Base-by-base conservation (phyloP, 2,797 vertebrate genomes). In the Sebastes iracundus region DNA sequence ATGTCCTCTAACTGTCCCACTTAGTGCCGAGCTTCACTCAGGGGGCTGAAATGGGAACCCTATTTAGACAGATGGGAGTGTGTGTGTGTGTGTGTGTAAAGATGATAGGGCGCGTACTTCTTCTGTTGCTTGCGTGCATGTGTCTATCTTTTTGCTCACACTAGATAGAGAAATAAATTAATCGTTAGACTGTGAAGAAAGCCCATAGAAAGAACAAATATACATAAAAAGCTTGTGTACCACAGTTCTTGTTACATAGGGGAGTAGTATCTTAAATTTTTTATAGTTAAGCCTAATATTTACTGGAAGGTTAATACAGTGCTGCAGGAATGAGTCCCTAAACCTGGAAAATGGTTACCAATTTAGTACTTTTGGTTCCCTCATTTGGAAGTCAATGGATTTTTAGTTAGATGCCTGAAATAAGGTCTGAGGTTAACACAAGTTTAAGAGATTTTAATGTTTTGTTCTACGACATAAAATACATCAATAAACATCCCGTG, bases 1-100 rank as follows among this genome's bases (percentile, higher is more conserved):
- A 89, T 85, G 92, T 93, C 93, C 90, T 95, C 79, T 92, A 90
- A 91, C 78, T 93, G 93, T 91, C 90, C 94, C 91, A 94, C 89
- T 94, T 94, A 91, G 83, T 63, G 78, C 69, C 63, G 73, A 87
- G 85, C 86, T 86, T 90, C 81, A 89, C 91, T 93, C 89, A 78
- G 64, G 90, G 89, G 92, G 84, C 86, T 92, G 92, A 93, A 90
- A 95, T 46, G 62, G 63, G 87, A 93, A 82, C 91, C 90, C 85
- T 86, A 72, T 80, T 77, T 82, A 87, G 88, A 88, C 77, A 90
- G 82, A 82, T 81, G 77, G 79, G 84, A 22, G 4, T 52, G 49
- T 52, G 62, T 14, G 7, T 52, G 46, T 46, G 6, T 52, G 49
- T 52, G 83, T 59, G 72, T 70, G 74, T 62, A 22, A 56, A 64